Evolutionary conservation across 2,113 vertebrate species (phyloP), one percentile per base, ranked within the genome.

Genomic region (Sceloporus tristichus): DNA sequence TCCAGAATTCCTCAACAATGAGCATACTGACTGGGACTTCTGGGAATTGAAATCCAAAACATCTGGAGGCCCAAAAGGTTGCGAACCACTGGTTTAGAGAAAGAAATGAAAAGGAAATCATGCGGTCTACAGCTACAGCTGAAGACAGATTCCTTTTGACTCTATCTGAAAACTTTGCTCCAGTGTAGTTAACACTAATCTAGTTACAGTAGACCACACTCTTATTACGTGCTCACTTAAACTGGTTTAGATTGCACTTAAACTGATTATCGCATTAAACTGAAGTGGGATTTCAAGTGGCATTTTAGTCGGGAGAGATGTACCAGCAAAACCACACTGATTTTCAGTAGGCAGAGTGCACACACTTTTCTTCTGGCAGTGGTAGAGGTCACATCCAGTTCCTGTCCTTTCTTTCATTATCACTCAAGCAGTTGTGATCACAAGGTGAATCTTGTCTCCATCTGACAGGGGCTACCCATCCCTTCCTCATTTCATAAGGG

Each of bases 121-220:
- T 71, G 27, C 3, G 54, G 90, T 5, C 87, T 0, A 11, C 62
- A 70, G 0, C 16, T 84, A 0, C 70, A 80, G 88, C 40, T 0
- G 42, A 70, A 62, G 73, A 9, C 14, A 16, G 29, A 66, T 84
- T 48, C 83, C 88, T 90, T 78, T 14, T 68, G 27, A 70, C 74
- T 40, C 56, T 10, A 34, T 0, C 48, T 81, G 54, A 82, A 82
- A 85, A 27, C 1, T 74, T 81, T 14, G 48, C 38, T 38, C 0
- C 9, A 13, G 34, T 2, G 0, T 0, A 82, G 77, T 40, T 65
- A 74, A 74, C 75, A 75, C 84, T 38, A 56, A 27, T 53, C 79
- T 81, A 5, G 0, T 78, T 3, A 0, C 40, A 4, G 21, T 0
- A 0, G 1, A 2, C 62, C 78, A 82, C 19, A 56, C 3, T 53